Conservation (phyloP, 2,888 invertebrate genomes). For the Junonia oenone region DNA sequence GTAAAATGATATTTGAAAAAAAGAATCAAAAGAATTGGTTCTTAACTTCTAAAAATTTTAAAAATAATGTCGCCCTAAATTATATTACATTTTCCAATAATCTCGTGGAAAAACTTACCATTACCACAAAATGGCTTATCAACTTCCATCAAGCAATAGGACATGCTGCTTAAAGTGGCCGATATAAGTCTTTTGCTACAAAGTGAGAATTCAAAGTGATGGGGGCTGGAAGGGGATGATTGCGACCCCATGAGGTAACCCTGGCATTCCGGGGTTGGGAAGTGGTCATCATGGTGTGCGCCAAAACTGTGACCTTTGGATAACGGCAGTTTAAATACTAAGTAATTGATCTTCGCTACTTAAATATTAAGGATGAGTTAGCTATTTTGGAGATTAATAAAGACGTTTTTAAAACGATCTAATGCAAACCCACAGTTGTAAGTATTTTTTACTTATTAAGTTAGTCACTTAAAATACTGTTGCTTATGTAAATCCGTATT, state of each 20-base stretch:
- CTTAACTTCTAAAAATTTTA: too few species aligned
- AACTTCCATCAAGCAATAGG: slow-evolving; percentile 64
- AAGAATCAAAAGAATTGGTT: too few species aligned
- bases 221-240: slow-evolving; percentile 50
- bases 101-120: slow-evolving; percentile 53
- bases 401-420: too few species aligned
- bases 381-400: too few species aligned
- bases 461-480: too few species aligned
- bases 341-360: neutral
- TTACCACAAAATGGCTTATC: slow-evolving; percentile 74
- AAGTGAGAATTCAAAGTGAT: slow-evolving; percentile 63
- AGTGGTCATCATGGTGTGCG: slow-evolving; percentile 73
- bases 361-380: too few species aligned
- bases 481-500: too few species aligned
- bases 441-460: too few species aligned
- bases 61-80: too few species aligned
- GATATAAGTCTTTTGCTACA: slow-evolving; percentile 73
- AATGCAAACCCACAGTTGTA: too few species aligned
- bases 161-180: slow-evolving; percentile 65
- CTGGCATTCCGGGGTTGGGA: slow-evolving; percentile 56
- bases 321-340: neutral
- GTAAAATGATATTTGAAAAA: too few species aligned
- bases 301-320: slow-evolving; percentile 76
- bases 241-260: slow-evolving; percentile 73
- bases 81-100: too few species aligned